Evolutionary conservation across 2,888 invertebrate genomes (phyloP), one percentile per base, ranked within the genome.

Genomic region (Lepidocyrtoides sp.): DNA sequence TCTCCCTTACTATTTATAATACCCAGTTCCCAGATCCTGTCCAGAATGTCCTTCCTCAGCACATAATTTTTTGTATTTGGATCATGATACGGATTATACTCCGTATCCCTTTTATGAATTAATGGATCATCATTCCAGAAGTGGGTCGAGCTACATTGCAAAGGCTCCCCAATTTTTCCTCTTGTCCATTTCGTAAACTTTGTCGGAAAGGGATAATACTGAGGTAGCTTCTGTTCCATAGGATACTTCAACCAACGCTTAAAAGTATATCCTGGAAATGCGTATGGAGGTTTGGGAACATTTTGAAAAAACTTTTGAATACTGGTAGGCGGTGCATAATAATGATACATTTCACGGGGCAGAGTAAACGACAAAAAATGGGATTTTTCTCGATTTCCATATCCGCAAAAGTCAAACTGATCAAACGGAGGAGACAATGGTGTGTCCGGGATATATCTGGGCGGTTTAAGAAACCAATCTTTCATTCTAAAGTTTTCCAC

Each of bases 391-490:
- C 91, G 72, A 66, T 91, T 29, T 10, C 91, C 91, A 77, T 91
- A 91, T 36, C 87, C 83, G 29, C 91, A 91, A 86, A 91, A 91
- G 77, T 91, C 84, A 36, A 41, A 77, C 26, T 17, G 26, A 23
- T 87, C 82, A 75, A 87, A 91, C 2, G 87, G 91, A 0, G 91
- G 83, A 7, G 82, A 75, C 2, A 51, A 14, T 0, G 91, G 91
- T 0, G 77, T 63, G 17, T 75, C 81, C 0, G 87, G 91, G 8
- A 86, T 63, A 32, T 83, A 91, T 10, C 77, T 54, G 3, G 91
- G 91, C 2, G 91, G 91, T 41, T 82, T 82, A 10, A 82, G 48
- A 41, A 91, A 91, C 91, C 91, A 91, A 0, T 83, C 77, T 32
- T 81, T 82, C 2, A 79, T 10, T n/a, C 32, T 26, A 48, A 89